phyloP scores from a whole-genome alignment of 2,797 vertebrate genomes.

The Trachops cirrhosus region DNA sequence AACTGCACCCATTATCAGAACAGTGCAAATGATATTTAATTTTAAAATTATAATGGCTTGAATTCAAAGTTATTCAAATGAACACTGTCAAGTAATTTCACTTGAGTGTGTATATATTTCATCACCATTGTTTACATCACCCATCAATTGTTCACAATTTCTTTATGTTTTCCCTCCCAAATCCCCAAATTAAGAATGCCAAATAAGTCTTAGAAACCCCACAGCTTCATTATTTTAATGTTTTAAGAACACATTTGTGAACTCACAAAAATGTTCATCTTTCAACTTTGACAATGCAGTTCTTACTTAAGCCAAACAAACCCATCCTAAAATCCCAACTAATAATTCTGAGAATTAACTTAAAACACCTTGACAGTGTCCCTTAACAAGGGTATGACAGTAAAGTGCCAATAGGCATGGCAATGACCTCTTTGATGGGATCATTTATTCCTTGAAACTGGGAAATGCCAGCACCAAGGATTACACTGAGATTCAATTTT shows the following conservation, averaged over 20 bases:
- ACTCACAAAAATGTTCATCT: conserved; percentile 80
- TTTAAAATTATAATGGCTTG: conserved; percentile 89
- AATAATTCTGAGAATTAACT: conserved; percentile 78
- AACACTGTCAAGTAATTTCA: conserved; percentile 87
- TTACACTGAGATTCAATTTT: conserved; percentile 86
- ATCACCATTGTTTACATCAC: conserved; percentile 82
- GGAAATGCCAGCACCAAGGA: conserved; percentile 86
- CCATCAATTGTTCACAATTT: conserved; percentile 73
- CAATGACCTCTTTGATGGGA: conserved; percentile 86
- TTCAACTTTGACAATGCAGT: conserved; percentile 81
- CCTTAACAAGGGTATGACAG: conserved; percentile 87
- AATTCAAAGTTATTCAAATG: conserved; percentile 86
- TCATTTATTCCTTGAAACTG: conserved; percentile 85
- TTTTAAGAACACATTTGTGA: conserved; percentile 81
- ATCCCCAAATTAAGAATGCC: conserved; percentile 69
- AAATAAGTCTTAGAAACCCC: conserved; percentile 75
- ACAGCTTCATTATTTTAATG: conserved; percentile 64
- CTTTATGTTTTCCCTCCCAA: conserved; percentile 65
- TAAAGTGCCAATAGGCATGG: conserved; percentile 87
- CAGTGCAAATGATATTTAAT: conserved; percentile 90
- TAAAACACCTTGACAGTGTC: conserved; percentile 88
- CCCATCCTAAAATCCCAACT: conserved; percentile 76
- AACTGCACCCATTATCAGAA: conserved; percentile 89
- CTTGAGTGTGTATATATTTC: conserved; percentile 73
- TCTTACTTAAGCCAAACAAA: conserved; percentile 76